A percentile compares a stretch with the other conserved stretches of the same genome.
phyloP scores from a whole-genome alignment of 2,797 vertebrate genomes.

The Hafferia zeledoni region DNA sequence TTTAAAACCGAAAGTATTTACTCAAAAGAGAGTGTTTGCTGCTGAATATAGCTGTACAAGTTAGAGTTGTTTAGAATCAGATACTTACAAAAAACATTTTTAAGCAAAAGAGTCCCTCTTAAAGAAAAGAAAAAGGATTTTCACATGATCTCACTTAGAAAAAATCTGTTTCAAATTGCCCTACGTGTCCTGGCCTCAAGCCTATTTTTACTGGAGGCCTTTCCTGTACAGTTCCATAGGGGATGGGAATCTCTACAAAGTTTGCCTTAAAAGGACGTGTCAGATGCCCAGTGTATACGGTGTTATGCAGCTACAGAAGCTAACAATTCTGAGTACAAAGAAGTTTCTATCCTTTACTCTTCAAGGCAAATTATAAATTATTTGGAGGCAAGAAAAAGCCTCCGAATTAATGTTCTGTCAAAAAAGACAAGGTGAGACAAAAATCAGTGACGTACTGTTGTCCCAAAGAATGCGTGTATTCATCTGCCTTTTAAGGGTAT shows the following conservation, averaged over 20 bases:
- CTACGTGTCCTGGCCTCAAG: constrained; percentile 57
- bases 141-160: constrained; percentile 71
- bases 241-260: constrained; percentile 61
- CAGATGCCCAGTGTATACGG: neutral
- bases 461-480: neutral
- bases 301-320: constrained; percentile 22
- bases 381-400: neutral
- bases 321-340: neutral
- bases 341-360: neutral
- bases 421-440: neutral
- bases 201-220: constrained; percentile 60
- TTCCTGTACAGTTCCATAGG: constrained; percentile 53
- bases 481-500: neutral
- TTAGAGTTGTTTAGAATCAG: constrained; percentile 11
- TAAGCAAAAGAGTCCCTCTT: constrained; percentile 2
- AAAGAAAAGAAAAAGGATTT: constrained; percentile 48
- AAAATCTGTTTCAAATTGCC: constrained; percentile 71
- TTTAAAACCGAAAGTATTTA: constrained; percentile 10
- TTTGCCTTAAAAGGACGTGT: constrained; percentile 69
- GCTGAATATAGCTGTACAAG: neutral
- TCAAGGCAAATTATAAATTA: neutral
- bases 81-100: constrained; percentile 15
- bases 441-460: neutral
- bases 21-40: neutral
- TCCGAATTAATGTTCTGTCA: neutral